These are phyloP conservation scores for Phylloscopus collybita DNA, from an alignment of 2,797 vertebrate genomes.

Conservation along the genomic window DNA sequence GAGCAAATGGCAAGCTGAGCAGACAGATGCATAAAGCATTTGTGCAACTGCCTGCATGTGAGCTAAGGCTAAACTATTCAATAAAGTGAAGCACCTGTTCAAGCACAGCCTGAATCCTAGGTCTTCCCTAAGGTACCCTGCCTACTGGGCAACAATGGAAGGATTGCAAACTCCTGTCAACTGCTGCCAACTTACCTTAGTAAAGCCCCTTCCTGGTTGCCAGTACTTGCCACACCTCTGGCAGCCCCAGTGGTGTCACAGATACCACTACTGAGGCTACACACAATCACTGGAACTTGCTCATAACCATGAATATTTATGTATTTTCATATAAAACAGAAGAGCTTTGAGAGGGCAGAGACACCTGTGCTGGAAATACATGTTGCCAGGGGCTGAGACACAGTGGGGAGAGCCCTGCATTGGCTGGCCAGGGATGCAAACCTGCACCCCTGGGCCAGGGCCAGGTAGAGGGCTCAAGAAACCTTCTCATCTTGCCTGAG, in stretches of 20 bases:
- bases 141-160: rapidly evolving
- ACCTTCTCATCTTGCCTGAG: background rate
- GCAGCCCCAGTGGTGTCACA: background rate
- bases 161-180: background rate
- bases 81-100: background rate
- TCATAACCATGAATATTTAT: background rate
- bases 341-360: background rate
- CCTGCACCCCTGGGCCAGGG: rapidly evolving
- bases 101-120: background rate
- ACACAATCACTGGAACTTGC: background rate
- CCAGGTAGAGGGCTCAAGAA: background rate
- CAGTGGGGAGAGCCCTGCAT: background rate
- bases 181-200: background rate
- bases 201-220: background rate
- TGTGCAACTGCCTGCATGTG: background rate
- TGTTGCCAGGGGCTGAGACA: rapidly evolving
- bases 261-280: background rate
- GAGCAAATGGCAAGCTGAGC: background rate
- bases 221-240: background rate
- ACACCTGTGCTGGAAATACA: background rate
- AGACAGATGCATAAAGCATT: background rate
- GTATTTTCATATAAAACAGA: background rate
- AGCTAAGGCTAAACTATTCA: background rate
- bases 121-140: background rate
- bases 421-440: background rate